These are phyloP conservation scores for Cerceris ruficornis DNA, from an alignment of 2,888 invertebrate genomes.

Conservation along the genomic window DNA sequence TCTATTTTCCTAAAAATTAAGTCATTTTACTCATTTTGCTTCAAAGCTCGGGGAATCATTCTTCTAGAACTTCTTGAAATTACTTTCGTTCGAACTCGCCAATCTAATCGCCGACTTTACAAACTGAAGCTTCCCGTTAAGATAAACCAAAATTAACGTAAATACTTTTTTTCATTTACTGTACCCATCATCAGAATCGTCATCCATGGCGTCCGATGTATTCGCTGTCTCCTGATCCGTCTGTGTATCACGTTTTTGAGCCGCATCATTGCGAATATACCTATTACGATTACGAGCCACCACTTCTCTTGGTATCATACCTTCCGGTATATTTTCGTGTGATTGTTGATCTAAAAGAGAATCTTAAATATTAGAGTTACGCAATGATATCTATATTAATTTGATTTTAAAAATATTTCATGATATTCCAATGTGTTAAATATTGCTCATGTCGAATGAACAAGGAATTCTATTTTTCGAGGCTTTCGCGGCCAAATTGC, in stretches of 20 bases:
- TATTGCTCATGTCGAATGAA: too few relatives aligned
- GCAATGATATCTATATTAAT: too few relatives aligned
- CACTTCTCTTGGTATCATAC: conserved; percentile 80
- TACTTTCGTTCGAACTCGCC: not conserved
- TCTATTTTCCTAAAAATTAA: conserved; percentile 82
- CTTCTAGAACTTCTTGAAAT: not conserved
- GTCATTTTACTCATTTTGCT: not conserved
- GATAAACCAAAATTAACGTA: not conserved
- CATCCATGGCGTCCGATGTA: conserved; percentile 70
- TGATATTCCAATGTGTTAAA: too few relatives aligned
- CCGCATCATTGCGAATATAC: conserved; percentile 67
- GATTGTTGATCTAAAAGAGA: conserved; percentile 72
- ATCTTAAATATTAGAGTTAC: not conserved
- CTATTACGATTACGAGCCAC: conserved; percentile 78
- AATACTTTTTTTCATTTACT: not conserved
- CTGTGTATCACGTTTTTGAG: conserved; percentile 62
- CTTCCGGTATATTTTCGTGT: conserved; percentile 77
- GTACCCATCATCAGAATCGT: conserved; percentile 82
- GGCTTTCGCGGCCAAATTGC: too few relatives aligned
- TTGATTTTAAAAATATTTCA: too few relatives aligned
- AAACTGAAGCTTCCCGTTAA: too few relatives aligned
- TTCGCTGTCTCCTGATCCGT: conserved; percentile 47
- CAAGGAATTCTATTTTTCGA: too few relatives aligned
- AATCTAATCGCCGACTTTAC: too few relatives aligned
- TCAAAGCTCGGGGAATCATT: not conserved